phyloP scores from a whole-genome alignment of 2,888 invertebrate species.

The Tinea semifulvella region DNA sequence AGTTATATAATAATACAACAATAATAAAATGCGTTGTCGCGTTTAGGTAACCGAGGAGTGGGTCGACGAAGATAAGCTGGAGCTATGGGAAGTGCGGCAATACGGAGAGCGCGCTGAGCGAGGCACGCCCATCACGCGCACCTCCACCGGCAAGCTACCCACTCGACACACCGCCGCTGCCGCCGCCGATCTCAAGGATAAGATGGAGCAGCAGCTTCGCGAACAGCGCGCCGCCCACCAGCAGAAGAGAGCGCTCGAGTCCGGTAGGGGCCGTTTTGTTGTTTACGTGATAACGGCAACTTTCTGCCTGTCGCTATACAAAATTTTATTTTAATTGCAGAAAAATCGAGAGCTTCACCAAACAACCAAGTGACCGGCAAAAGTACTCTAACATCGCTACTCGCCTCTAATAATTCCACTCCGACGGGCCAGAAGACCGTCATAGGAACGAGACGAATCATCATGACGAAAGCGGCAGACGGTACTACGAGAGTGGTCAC shows the following conservation, averaged over 20 bases:
- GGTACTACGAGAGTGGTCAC: slow-evolving; percentile 72
- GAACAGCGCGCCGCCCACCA: slow-evolving; percentile 90
- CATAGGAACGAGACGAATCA: slow-evolving; percentile 72
- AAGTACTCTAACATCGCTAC: slow-evolving; percentile 72
- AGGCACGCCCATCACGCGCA: slow-evolving; percentile 80
- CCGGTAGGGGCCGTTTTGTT: neutral
- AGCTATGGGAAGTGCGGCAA: slow-evolving; percentile 95
- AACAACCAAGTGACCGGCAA: slow-evolving; percentile 64
- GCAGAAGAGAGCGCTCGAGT: slow-evolving; percentile 80
- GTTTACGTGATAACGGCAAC: neutral
- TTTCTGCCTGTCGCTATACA: no score
- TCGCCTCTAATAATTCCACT: slow-evolving; percentile 60
- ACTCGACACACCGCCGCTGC: slow-evolving; percentile 39
- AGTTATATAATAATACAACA: neutral
- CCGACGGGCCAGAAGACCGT: slow-evolving; percentile 71
- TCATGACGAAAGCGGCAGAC: slow-evolving; percentile 79
- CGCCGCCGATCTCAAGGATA: slow-evolving; percentile 83
- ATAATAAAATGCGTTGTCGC: neutral
- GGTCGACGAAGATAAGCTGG: slow-evolving; percentile 95
- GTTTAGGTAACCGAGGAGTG: slow-evolving; percentile 85
- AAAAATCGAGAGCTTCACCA: slow-evolving; percentile 49
- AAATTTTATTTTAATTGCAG: slow-evolving; percentile 30
- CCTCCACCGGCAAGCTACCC: slow-evolving; percentile 78
- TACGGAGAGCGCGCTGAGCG: slow-evolving; percentile 84
- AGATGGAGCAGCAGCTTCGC: slow-evolving; percentile 90